Conservation (phyloP, 35 echinoderm and acorn worm species). For the Anneissia japonica region DNA sequence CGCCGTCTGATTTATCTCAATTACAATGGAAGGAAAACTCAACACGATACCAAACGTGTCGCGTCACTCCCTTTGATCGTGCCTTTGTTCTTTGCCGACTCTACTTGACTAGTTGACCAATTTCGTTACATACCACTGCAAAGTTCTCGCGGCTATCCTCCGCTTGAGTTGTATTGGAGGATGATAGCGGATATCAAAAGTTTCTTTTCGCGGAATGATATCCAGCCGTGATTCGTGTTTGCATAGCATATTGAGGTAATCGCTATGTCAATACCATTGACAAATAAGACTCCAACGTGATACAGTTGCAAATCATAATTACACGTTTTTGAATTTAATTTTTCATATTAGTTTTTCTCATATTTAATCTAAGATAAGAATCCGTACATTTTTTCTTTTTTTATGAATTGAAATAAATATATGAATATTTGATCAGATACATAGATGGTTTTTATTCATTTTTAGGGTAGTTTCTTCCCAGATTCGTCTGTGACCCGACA, state of each 20-base stretch:
- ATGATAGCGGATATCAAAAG: neutral
- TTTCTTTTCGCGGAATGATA: constrained; percentile 1
- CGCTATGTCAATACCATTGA: neutral
- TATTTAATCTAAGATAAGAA: no score
- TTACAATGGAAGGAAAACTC: neutral
- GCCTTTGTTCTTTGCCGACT: neutral
- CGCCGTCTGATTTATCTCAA: neutral
- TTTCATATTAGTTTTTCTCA: no score
- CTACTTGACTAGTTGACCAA: neutral
- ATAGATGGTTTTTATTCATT: no score
- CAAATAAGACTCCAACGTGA: neutral
- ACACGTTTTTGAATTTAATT: neutral
- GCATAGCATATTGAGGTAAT: neutral
- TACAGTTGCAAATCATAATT: neutral
- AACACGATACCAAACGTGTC: neutral
- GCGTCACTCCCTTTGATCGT: neutral
- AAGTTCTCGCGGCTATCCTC: neutral
- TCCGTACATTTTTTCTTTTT: no score
- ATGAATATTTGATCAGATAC: no score
- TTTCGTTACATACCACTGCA: neutral
- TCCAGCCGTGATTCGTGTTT: neutral
- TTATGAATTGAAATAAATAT: no score
- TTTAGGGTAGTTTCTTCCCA: no score
- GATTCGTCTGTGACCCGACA: neutral
- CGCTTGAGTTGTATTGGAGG: neutral